phyloP scores from a whole-genome alignment of 2,888 invertebrate species.

The Rhyacophila evoluta region DNA sequence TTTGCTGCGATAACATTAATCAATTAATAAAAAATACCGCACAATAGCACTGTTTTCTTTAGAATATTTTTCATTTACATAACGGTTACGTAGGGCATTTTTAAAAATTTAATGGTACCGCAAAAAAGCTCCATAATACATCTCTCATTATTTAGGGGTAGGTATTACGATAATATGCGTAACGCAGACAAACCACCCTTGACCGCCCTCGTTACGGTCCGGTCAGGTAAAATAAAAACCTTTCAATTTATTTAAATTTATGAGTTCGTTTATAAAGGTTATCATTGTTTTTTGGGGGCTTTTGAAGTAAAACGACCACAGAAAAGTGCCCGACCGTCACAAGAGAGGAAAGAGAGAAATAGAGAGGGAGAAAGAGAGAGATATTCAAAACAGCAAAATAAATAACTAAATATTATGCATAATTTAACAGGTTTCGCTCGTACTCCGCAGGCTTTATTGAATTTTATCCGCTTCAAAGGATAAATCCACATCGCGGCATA shows the following conservation, averaged over 20 bases:
- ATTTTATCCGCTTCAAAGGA: constrained; percentile 9
- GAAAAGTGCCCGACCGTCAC: not conserved
- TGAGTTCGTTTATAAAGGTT: not conserved
- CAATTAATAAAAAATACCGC: too few relatives aligned
- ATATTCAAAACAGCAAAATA: constrained; percentile 11
- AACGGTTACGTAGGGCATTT: too few relatives aligned
- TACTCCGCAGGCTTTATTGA: not conserved
- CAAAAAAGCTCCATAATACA: too few relatives aligned
- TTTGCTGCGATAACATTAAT: too few relatives aligned
- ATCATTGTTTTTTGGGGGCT: not conserved
- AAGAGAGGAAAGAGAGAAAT: not conserved
- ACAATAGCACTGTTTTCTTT: too few relatives aligned
- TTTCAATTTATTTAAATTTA: constrained; percentile 17
- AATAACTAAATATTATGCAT: constrained; percentile 19
- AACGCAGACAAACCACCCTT: not conserved
- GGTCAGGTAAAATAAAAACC: not conserved
- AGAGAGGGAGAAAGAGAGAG: not conserved
- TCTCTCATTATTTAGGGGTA: not conserved
- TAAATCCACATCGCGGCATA: not conserved
- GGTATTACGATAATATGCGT: not conserved
- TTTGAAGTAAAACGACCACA: not conserved
- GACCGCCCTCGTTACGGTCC: not conserved
- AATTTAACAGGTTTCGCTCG: constrained; percentile 22
- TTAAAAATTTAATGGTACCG: too few relatives aligned
- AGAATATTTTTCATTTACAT: too few relatives aligned